These are phyloP conservation scores for Aplocera efformata DNA, from an alignment of 2,888 invertebrate genomes.

Conservation along the genomic window DNA sequence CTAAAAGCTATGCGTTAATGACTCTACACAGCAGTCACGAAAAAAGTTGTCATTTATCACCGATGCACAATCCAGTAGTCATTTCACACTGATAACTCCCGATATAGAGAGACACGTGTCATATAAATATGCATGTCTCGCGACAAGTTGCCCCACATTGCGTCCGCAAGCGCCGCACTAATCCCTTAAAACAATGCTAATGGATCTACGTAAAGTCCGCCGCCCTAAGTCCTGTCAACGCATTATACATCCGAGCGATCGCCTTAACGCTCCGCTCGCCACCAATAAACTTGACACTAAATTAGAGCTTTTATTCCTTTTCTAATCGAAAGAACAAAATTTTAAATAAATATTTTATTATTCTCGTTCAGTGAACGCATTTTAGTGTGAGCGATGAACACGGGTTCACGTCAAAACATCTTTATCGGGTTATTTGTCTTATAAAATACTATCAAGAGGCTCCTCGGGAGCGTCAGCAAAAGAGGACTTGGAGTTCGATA, in stretches of 20 bases:
- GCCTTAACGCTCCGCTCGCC: constrained; percentile 73
- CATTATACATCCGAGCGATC: constrained; percentile 61
- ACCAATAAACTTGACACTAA: constrained; percentile 77
- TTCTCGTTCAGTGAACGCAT: constrained; percentile 76
- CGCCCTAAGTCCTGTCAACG: constrained; percentile 72
- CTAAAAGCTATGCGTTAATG: constrained; percentile 27
- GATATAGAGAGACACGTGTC: constrained; percentile 67
- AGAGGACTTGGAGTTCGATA: constrained; percentile 72
- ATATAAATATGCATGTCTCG: constrained; percentile 71
- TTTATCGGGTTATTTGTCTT: constrained; percentile 81
- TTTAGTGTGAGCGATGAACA: constrained; percentile 80
- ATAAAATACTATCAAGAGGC: constrained; percentile 80
- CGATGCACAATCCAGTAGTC: constrained; percentile 63
- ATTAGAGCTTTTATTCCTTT: constrained; percentile 71
- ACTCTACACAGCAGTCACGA: constrained; percentile 32
- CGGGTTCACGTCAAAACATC: constrained; percentile 80
- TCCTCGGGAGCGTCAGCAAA: constrained; percentile 78
- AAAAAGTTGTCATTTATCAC: constrained; percentile 44
- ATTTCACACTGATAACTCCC: constrained; percentile 62
- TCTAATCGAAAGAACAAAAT: constrained; percentile 63
- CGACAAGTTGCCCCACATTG: constrained; percentile 56
- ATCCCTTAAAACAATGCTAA: constrained; percentile 80
- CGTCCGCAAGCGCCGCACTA: constrained; percentile 65
- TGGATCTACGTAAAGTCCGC: constrained; percentile 70
- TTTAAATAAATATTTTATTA: constrained; percentile 77